phyloP scores from a whole-genome alignment of 2,888 invertebrate species.

The Cephonodes hylas region DNA sequence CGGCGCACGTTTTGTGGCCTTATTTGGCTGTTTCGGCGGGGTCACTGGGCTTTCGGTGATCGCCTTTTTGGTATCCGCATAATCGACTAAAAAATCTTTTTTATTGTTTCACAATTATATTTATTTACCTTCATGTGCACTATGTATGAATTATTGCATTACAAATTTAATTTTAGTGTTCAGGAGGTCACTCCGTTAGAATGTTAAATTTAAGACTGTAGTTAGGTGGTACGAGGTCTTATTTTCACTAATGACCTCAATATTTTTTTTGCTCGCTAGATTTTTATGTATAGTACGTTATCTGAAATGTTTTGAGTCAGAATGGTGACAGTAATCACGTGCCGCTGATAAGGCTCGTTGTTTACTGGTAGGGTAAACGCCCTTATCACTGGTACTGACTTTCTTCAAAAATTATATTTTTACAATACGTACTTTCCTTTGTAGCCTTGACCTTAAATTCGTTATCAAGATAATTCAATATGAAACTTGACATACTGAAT shows the following conservation, averaged over 20 bases:
- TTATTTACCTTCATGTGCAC: background rate
- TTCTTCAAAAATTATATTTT: background rate
- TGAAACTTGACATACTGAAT: too few species aligned
- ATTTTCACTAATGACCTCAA: background rate
- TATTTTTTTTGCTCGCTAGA: background rate
- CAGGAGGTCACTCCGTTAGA: background rate
- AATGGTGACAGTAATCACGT: background rate
- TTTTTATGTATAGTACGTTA: background rate
- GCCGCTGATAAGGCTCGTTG: background rate
- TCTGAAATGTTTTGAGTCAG: background rate
- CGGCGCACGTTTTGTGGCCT: constrained; percentile 46
- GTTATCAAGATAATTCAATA: too few species aligned
- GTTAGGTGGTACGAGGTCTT: constrained; percentile 1
- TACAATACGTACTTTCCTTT: too few species aligned
- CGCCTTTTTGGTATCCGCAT: constrained; percentile 16
- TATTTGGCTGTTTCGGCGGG: constrained; percentile 46
- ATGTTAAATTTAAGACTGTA: background rate
- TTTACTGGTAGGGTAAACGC: constrained; percentile 5
- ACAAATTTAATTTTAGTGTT: background rate
- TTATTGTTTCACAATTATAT: background rate
- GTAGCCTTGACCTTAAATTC: background rate
- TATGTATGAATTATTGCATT: background rate
- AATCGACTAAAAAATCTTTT: constrained; percentile 1
- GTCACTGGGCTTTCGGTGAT: constrained; percentile 18
- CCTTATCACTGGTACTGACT: background rate